These are phyloP conservation scores for Pseudomyrmex gracilis DNA, from an alignment of 1,140 invertebrate genomes.

Conservation along the genomic window DNA sequence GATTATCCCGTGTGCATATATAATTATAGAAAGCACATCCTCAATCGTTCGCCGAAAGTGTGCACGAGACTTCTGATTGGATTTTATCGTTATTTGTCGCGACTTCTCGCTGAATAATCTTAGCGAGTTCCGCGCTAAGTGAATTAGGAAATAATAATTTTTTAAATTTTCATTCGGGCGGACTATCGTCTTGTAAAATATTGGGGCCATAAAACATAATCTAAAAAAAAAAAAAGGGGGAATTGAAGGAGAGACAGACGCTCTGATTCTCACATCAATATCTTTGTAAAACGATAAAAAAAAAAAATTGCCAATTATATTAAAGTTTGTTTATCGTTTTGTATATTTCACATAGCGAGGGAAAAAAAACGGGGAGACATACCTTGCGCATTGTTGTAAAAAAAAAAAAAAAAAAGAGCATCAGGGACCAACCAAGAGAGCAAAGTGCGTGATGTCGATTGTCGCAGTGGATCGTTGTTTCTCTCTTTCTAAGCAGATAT, in stretches of 20 bases:
- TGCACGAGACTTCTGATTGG: slow-evolving; percentile 64
- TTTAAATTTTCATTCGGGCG: slow-evolving; percentile 62
- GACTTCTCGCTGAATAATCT: slow-evolving; percentile 10
- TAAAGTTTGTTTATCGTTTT: slow-evolving; percentile 42
- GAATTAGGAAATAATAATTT: slow-evolving; percentile 52
- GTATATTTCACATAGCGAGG: slow-evolving; percentile 56
- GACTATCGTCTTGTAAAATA: slow-evolving; percentile 79
- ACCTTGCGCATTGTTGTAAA: slow-evolving; percentile 38
- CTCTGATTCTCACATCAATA: slow-evolving; percentile 78
- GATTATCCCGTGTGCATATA: slow-evolving; percentile 50
- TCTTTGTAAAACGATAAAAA: slow-evolving; percentile 22
- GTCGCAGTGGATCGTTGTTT: slow-evolving; percentile 75
- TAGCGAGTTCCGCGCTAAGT: slow-evolving; percentile 27
- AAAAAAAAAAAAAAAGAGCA: slow-evolving; percentile 66
- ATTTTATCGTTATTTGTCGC: slow-evolving; percentile 60
- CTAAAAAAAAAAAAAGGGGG: slow-evolving; percentile 70
- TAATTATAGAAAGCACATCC: slow-evolving; percentile 48
- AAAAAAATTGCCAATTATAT: slow-evolving; percentile 25
- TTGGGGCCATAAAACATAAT: slow-evolving; percentile 84
- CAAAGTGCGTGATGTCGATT: slow-evolving; percentile 65
- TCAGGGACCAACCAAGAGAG: slow-evolving; percentile 78
- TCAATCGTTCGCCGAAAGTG: slow-evolving; percentile 73
- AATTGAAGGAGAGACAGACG: slow-evolving; percentile 70
- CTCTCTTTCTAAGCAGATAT: slow-evolving; percentile 39
- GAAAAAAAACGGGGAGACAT: not conserved